Base-by-base conservation (phyloP, 2,888 invertebrate species). In the Aradus depressus region DNA sequence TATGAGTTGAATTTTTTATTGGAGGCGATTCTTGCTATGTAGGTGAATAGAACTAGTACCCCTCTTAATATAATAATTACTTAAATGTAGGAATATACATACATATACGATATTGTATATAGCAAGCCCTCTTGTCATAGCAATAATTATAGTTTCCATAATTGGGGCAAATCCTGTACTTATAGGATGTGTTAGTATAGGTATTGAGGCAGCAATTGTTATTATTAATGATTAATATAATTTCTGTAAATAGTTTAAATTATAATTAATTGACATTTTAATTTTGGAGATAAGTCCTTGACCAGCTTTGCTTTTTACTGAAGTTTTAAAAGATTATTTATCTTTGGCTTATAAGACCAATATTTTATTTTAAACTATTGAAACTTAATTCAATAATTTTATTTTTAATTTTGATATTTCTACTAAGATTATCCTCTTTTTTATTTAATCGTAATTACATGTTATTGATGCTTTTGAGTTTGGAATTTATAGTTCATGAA, bases 261-360 rank as follows among this genome's bases (percentile, higher is more conserved):
- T n/a, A n/a, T n/a, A n/a, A n/a, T n/a, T n/a, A n/a, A n/a, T n/a
- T 58, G 68, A 79, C 79, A 79, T 76, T 71, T 75, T 77, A 78
- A 76, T 78, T 78, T 79, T 78, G 76, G 76, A 73, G 72, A n/a
- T n/a, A n/a, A n/a, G 76, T 78, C 79, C 76, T 74, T 64, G 73
- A 75, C 71, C 18, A 31, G 45, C 8, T 2, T 19, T 31, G 2
- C 72, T 72, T 72, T 74, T 72, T 70, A 71, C 72, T 76, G 74
- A 74, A 72, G 71, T 72, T 76, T 75, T 73, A 72, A 75, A 74
- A 67, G 67, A 63, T 22, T n/a, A 34, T 54, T 73, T 75, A 75
- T 68, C 70, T 72, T 75, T 77, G 75, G 62, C 75, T 78, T 79
- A 79, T 76, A 78, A 79, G 73, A 78, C 72, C 75, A 76, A 73